These are phyloP conservation scores for Microcebus griseorufus DNA, from an alignment of 2,113 vertebrate species.

Conservation along the genomic window DNA sequence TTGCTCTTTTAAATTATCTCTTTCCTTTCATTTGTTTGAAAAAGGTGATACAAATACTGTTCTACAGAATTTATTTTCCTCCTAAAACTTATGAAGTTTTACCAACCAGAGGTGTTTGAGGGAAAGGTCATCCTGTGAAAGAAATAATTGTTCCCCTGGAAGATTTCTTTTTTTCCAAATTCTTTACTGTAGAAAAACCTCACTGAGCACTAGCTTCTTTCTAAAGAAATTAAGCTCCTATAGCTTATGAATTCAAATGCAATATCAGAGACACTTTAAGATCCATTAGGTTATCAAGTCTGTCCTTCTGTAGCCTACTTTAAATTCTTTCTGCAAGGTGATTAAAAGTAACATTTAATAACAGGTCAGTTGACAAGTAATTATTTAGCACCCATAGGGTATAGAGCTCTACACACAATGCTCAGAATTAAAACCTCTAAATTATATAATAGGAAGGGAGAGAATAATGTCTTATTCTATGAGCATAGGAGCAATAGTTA, in stretches of 20 bases:
- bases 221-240: constrained; percentile 56
- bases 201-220: constrained; percentile 41
- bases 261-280: constrained; percentile 53
- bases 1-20: neutral
- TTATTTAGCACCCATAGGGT: constrained; percentile 64
- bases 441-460: constrained; percentile 28
- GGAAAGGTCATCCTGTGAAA: constrained; percentile 61
- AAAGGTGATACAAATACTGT: neutral
- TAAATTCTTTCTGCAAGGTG: constrained; percentile 58
- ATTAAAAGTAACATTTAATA: constrained; percentile 78
- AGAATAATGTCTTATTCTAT: constrained; percentile 25
- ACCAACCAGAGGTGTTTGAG: constrained; percentile 33
- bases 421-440: constrained; percentile 57
- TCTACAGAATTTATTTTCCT: constrained; percentile 33
- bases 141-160: constrained; percentile 58
- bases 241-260: constrained; percentile 53
- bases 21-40: constrained; percentile 42
- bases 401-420: constrained; percentile 29
- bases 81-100: constrained; percentile 48
- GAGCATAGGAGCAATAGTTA: constrained; percentile 1
- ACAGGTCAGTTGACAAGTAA: constrained; percentile 73
- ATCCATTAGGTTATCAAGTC: constrained; percentile 59
- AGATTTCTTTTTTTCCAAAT: neutral
- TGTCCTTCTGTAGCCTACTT: constrained; percentile 56
- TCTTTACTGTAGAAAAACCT: constrained; percentile 38